These are phyloP conservation scores for Poecilus cupreus DNA, from an alignment of 2,888 invertebrate species.

Conservation along the genomic window DNA sequence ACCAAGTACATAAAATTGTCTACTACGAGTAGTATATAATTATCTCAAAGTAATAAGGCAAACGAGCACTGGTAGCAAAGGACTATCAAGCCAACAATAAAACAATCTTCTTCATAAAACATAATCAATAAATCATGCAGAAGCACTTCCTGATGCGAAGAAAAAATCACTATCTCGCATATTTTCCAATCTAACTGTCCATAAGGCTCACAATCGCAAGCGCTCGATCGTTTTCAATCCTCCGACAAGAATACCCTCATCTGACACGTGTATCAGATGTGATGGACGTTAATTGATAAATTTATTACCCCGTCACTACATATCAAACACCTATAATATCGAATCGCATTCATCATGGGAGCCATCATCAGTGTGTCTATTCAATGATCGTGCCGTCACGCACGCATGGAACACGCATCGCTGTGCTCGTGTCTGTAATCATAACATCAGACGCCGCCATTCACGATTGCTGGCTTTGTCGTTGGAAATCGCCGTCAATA, in stretches of 20 bases:
- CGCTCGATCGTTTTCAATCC: too few relatives aligned
- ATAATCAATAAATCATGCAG: conserved; percentile 1
- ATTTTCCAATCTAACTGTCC: too few relatives aligned
- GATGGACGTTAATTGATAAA: conserved; percentile 55
- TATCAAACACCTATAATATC: conserved; percentile 53
- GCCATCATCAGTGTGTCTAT: conserved; percentile 49
- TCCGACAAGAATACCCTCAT: conserved; percentile 21
- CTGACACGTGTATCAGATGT: conserved; percentile 49
- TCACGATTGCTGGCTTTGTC: not conserved
- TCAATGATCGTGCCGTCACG: conserved; percentile 42
- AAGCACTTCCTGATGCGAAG: not conserved
- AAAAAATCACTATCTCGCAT: not conserved
- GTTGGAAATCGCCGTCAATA: not conserved
- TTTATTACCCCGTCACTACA: conserved; percentile 51
- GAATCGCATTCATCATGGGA: conserved; percentile 42
- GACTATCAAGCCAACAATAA: not conserved
- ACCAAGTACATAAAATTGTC: not conserved
- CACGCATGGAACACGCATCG: conserved; percentile 2
- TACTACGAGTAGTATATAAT: not conserved
- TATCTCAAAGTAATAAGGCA: not conserved
- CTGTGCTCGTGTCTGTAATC: conserved; percentile 5
- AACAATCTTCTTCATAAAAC: not conserved
- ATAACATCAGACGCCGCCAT: conserved; percentile 19
- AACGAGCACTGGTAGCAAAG: not conserved
- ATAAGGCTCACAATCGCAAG: not conserved